These are phyloP conservation scores for Osmerus mordax DNA, from an alignment of 2,113 vertebrate species.

Conservation along the genomic window DNA sequence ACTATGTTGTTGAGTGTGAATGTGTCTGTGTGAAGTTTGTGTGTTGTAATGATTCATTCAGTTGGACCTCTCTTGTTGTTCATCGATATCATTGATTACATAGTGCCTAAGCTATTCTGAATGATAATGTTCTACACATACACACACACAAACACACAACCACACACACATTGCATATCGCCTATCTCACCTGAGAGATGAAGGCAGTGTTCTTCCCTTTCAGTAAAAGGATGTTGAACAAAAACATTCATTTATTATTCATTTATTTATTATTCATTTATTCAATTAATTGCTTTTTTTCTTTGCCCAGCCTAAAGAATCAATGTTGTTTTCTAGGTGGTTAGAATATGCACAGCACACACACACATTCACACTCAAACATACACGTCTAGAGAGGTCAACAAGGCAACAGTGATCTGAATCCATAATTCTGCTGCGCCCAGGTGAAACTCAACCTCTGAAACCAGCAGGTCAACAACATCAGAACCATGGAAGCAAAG, in stretches of 20 bases:
- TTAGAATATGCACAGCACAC: slow-evolving; percentile 55
- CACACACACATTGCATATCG: slow-evolving; percentile 1
- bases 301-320: slow-evolving; percentile 62
- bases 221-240: slow-evolving; percentile 62
- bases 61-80: slow-evolving; percentile 31
- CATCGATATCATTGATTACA: slow-evolving; percentile 66
- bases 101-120: slow-evolving; percentile 41
- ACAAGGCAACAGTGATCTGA: slow-evolving; percentile 39
- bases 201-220: slow-evolving; percentile 49
- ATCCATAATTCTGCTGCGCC: slow-evolving; percentile 38
- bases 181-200: slow-evolving; percentile 62
- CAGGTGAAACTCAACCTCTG: slow-evolving; percentile 7
- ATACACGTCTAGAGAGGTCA: slow-evolving; percentile 53
- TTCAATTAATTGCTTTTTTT: slow-evolving; percentile 68
- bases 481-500: slow-evolving; percentile 12
- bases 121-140: slow-evolving; percentile 47
- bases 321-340: slow-evolving; percentile 46
- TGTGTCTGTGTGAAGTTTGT: slow-evolving; percentile 20
- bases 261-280: slow-evolving; percentile 69
- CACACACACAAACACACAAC: slow-evolving; percentile 29
- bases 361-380: background rate
- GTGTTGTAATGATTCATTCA: slow-evolving; percentile 33
- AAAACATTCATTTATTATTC: slow-evolving; percentile 71
- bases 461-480: slow-evolving; percentile 18
- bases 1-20: too few relatives aligned